phyloP scores from a whole-genome alignment of 2,888 invertebrate species.

The Plebejus melissa region DNA sequence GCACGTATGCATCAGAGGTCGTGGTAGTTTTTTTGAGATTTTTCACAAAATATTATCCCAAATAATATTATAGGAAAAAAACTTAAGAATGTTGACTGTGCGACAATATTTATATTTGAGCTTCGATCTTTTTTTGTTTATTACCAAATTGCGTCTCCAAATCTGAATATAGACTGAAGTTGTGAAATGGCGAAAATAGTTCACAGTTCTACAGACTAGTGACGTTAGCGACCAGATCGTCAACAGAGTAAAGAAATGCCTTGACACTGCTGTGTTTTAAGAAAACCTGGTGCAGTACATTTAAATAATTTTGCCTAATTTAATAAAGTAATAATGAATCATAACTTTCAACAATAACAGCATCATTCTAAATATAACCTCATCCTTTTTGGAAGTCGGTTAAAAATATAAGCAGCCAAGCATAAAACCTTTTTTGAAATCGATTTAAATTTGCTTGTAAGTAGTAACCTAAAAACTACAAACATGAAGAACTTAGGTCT shows the following conservation, averaged over 20 bases:
- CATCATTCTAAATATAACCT: too few relatives aligned
- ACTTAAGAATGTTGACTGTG: neutral
- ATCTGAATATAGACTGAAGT: neutral
- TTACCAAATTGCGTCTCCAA: neutral
- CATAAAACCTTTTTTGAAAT: too few relatives aligned
- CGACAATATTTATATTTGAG: neutral
- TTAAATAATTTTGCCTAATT: neutral
- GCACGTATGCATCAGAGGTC: neutral
- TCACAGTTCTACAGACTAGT: neutral
- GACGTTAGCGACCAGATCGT: neutral
- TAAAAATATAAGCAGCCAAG: too few relatives aligned
- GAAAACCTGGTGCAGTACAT: neutral
- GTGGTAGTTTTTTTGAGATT: neutral
- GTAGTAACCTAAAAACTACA: too few relatives aligned
- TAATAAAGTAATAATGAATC: too few relatives aligned
- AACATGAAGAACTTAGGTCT: neutral
- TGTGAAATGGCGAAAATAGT: slow-evolving; percentile 4
- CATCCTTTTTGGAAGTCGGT: too few relatives aligned
- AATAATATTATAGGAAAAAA: neutral
- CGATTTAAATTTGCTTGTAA: too few relatives aligned
- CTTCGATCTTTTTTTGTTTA: neutral
- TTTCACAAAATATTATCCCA: too few relatives aligned
- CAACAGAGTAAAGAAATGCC: neutral
- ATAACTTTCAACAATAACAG: too few relatives aligned
- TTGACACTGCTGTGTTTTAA: neutral